A percentile compares a stretch with the other conserved stretches of the same genome.
phyloP scores from a whole-genome alignment of 2,113 vertebrate species.

The Datnioides undecimradiatus region DNA sequence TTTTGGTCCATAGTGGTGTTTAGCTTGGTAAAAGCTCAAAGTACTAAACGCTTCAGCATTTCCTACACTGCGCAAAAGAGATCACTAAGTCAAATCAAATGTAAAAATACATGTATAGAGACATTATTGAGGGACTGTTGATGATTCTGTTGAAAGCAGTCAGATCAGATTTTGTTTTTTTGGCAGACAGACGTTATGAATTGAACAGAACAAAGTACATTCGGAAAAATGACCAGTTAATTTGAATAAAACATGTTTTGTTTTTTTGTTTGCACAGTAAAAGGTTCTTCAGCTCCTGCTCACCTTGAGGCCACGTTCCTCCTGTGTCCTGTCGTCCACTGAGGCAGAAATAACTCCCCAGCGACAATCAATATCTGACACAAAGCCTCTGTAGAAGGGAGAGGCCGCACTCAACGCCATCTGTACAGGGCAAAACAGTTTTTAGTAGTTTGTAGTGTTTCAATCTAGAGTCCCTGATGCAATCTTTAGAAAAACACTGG shows the following conservation, averaged over 20 bases:
- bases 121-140: no score
- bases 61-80: no score
- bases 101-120: no score
- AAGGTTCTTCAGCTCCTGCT: slow-evolving; percentile 16
- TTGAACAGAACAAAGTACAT: background rate
- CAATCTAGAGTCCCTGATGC: background rate
- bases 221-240: background rate
- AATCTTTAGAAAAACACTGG: background rate
- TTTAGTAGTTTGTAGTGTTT: background rate
- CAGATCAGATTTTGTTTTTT: no score
- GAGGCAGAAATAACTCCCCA: slow-evolving; percentile 99
- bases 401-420: slow-evolving; percentile 98
- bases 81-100: no score
- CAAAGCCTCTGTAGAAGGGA: slow-evolving; percentile 95
- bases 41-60: no score
- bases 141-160: no score
- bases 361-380: slow-evolving; percentile 97
- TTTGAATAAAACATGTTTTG: background rate
- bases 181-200: background rate
- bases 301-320: slow-evolving; percentile 96
- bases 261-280: no score
- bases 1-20: background rate
- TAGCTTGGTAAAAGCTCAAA: no score
- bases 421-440: slow-evolving; percentile 78
- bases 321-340: slow-evolving; percentile 94